A percentile compares a stretch with the other conserved stretches of the same genome.
Evolutionary conservation across 2,113 vertebrate genomes (phyloP).

Genomic region (Damaliscus lunatus): DNA sequence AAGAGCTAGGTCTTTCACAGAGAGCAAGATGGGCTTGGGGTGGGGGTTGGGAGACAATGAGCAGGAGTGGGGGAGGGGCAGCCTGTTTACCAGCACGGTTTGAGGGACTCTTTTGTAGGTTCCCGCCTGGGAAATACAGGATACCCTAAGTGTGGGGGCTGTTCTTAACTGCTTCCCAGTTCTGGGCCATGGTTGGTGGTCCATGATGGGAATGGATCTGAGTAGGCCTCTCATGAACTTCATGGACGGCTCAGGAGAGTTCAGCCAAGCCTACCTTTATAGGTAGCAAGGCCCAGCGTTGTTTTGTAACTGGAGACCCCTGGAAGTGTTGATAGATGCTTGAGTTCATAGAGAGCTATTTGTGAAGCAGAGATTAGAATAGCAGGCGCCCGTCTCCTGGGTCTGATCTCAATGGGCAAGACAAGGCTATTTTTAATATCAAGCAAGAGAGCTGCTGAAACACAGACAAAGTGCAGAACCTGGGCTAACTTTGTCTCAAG

Average conservation of each 20-base stretch:
- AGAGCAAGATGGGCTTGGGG: conserved; percentile 44
- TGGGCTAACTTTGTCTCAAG: conserved; percentile 49
- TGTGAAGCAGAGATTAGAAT: conserved; percentile 65
- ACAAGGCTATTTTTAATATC: conserved; percentile 73
- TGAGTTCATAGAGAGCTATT: conserved; percentile 53
- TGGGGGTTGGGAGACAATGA: not conserved
- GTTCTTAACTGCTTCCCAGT: not conserved
- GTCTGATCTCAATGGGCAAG: conserved; percentile 51
- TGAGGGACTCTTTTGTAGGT: conserved; percentile 43
- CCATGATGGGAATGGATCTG: not conserved
- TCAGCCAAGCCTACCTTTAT: not conserved
- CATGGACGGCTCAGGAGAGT: not conserved
- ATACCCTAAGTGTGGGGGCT: not conserved
- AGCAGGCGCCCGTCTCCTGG: conserved; percentile 65
- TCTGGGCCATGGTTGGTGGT: not conserved
- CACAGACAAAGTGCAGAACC: conserved; percentile 51
- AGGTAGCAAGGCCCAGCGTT: not conserved
- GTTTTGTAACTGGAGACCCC: conserved; percentile 42
- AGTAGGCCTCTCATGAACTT: not conserved
- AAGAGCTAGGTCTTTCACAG: conserved; percentile 56
- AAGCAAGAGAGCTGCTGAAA: conserved; percentile 57
- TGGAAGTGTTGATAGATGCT: conserved; percentile 61
- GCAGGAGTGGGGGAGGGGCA: not conserved
- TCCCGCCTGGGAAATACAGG: conserved; percentile 34
- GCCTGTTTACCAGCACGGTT: not conserved